Evolutionary conservation across 2,797 vertebrate genomes (phyloP).

Genomic region (Premnoplex brunnescens): DNA sequence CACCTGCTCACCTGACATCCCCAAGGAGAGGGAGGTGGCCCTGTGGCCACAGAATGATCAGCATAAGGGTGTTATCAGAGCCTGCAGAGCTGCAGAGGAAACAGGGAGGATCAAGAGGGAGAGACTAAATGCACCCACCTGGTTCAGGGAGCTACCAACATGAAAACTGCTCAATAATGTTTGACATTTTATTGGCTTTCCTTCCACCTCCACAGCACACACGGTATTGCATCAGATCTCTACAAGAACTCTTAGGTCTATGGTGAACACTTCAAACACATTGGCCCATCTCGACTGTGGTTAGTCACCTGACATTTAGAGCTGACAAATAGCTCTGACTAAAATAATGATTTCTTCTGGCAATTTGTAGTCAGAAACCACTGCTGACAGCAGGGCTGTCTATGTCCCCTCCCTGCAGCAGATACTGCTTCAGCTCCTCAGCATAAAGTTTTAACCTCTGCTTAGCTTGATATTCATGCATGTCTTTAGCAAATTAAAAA

Average conservation of each 20-base stretch:
- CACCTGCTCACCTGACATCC: fast-evolving
- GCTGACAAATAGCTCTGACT: background rate
- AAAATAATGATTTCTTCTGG: background rate
- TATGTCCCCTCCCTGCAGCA: background rate
- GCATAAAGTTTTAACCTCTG: background rate
- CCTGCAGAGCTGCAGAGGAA: background rate
- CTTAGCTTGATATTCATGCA: background rate
- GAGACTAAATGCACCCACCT: background rate
- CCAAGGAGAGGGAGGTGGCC: background rate
- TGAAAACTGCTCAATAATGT: background rate
- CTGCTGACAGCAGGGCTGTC: fast-evolving
- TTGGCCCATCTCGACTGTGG: background rate
- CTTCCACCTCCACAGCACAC: background rate
- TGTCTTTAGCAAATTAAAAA: background rate
- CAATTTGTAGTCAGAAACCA: background rate
- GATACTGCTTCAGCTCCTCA: background rate
- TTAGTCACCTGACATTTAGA: background rate
- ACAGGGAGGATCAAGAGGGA: background rate
- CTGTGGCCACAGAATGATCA: background rate
- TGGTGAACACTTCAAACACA: background rate
- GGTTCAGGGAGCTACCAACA: background rate
- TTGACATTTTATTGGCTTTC: background rate
- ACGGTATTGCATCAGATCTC: background rate
- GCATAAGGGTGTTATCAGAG: background rate
- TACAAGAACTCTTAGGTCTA: background rate